Evolutionary conservation across 1,140 invertebrate genomes (phyloP).

Genomic region (Macrostomum lignano): DNA sequence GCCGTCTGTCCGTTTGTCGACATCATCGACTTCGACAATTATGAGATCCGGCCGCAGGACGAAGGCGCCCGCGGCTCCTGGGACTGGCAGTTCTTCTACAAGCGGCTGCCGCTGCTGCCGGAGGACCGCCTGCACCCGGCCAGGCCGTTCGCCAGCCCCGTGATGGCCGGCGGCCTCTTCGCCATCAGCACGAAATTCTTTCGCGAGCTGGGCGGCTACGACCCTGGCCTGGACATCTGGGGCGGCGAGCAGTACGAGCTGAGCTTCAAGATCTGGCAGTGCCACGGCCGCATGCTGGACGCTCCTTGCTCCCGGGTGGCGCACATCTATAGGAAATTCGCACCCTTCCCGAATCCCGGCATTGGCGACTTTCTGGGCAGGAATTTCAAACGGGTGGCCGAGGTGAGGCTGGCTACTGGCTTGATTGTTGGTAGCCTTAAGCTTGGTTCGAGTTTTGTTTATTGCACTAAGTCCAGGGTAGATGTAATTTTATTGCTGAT

Average conservation of each 20-base stretch:
- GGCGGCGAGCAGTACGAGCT: conserved; percentile 40
- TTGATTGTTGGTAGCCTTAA: too few species aligned
- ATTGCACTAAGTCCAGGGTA: too few species aligned
- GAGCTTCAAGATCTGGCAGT: conserved; percentile 38
- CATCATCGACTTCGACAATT: conserved; percentile 66
- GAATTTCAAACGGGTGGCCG: conserved; percentile 36
- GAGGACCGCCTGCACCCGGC: conserved; percentile 50
- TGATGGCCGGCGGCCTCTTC: conserved; percentile 42
- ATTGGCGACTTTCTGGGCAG: conserved; percentile 37
- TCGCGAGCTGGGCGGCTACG: conserved; percentile 38
- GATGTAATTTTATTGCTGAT: too few species aligned
- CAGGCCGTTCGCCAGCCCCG: conserved; percentile 49
- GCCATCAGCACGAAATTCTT: conserved; percentile 37
- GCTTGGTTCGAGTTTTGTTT: too few species aligned
- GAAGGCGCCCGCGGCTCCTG: conserved; percentile 76
- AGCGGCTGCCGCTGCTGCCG: conserved; percentile 52
- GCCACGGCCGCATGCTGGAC: conserved; percentile 37
- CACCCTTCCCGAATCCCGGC: conserved; percentile 57
- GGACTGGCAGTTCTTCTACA: conserved; percentile 88
- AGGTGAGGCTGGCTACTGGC: too few species aligned
- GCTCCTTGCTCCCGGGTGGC: conserved; percentile 37
- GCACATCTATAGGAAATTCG: conserved; percentile 31
- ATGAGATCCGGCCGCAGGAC: conserved; percentile 39
- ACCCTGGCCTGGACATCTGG: conserved; percentile 39
- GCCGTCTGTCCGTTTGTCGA: conserved; percentile 86